phyloP scores from a whole-genome alignment of 2,888 invertebrate genomes.

The Cryptocheilus praepositus region DNA sequence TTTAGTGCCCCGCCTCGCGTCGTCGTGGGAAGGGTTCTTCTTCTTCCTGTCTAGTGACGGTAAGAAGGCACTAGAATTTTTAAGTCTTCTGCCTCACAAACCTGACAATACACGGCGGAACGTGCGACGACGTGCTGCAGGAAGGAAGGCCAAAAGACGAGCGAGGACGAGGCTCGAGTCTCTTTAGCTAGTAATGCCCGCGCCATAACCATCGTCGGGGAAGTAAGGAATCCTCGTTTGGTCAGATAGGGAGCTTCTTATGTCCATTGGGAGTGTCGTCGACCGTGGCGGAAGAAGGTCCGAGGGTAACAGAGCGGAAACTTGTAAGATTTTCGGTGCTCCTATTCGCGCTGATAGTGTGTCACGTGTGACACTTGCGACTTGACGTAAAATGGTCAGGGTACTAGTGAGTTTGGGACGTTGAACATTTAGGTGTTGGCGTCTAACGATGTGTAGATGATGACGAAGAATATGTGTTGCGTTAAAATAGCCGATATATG shows the following conservation, averaged over 20 bases:
- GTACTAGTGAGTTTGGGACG: too few species aligned
- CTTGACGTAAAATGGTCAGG: too few species aligned
- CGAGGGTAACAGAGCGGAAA: conserved; percentile 28
- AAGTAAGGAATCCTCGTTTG: conserved; percentile 35
- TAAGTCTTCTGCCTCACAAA: conserved; percentile 63
- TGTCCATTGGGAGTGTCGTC: conserved; percentile 34
- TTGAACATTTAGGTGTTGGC: too few species aligned
- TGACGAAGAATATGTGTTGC: too few species aligned
- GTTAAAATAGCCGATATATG: too few species aligned
- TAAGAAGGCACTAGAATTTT: conserved; percentile 56
- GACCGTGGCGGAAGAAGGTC: conserved; percentile 33
- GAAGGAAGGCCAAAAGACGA: conserved; percentile 14
- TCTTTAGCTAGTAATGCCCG: conserved; percentile 21
- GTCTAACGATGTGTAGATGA: too few species aligned
- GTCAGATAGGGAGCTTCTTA: conserved; percentile 26
- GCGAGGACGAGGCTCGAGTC: conserved; percentile 2
- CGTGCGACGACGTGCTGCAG: conserved; percentile 11
- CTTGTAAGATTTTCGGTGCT: background rate
- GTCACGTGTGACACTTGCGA: too few species aligned
- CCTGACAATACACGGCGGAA: conserved; percentile 50
- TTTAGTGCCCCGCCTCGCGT: conserved; percentile 42
- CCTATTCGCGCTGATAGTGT: background rate
- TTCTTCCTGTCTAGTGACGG: conserved; percentile 17
- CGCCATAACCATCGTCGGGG: conserved; percentile 33
- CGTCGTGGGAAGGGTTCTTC: conserved; percentile 11